A percentile compares a stretch with the other conserved stretches of the same genome.
Evolutionary conservation across 2,113 vertebrate species (phyloP).

Genomic region (Halcyon senegalensis): DNA sequence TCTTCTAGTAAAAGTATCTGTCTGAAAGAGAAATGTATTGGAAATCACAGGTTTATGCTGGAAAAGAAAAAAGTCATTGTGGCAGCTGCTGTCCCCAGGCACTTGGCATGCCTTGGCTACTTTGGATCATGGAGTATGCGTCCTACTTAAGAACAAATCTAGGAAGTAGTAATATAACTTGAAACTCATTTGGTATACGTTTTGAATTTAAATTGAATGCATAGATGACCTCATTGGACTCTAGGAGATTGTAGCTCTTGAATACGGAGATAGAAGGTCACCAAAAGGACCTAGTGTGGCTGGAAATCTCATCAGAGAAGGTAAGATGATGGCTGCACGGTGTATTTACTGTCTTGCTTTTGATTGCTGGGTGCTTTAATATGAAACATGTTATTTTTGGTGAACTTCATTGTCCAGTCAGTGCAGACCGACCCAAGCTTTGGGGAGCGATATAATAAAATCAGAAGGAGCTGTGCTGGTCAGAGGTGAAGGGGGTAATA

Average conservation of each 20-base stretch:
- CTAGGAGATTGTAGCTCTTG: background rate
- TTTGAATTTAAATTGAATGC: background rate
- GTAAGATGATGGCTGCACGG: background rate
- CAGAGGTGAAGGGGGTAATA: background rate
- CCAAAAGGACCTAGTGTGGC: background rate
- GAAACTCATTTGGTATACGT: accelerated
- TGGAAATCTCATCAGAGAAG: background rate
- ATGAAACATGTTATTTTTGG: background rate
- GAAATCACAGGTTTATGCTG: background rate
- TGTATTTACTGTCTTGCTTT: background rate
- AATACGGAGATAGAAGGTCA: background rate
- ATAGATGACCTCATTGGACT: background rate
- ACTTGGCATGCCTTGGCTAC: background rate
- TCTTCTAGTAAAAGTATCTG: background rate
- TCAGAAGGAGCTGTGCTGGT: no score
- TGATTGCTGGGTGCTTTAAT: background rate
- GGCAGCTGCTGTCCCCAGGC: background rate
- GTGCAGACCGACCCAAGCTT: no score
- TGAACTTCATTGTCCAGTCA: background rate
- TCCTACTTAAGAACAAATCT: background rate
- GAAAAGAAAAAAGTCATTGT: background rate
- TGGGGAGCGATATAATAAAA: background rate
- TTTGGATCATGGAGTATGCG: background rate
- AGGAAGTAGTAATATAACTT: background rate
- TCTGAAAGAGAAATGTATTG: background rate